Base-by-base conservation (phyloP, 23 tunicate genomes). In the Trididemnum miniatum region DNA sequence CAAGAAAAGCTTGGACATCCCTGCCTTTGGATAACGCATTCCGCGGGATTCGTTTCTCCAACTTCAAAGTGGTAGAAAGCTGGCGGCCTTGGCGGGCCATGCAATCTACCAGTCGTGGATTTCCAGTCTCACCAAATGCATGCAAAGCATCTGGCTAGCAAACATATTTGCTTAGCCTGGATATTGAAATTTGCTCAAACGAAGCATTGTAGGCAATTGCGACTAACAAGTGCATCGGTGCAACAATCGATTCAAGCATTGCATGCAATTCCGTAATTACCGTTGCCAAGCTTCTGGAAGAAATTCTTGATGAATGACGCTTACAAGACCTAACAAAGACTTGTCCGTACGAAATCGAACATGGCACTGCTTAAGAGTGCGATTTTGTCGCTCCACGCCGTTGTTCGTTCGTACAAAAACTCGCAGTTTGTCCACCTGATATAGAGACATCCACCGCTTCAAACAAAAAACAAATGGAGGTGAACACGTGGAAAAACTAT, bases 361-460 rank as follows among this genome's bases (percentile, higher is more conserved):
- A 27, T 74, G 76, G 76, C 76, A 74, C 15, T 74, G 60, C 62
- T 74, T 74, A 5, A 74, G 38, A 74, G 20, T 49, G 3, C 80
- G 64, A 27, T 74, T 74, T 74, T 74, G 80, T 5, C 80, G 80
- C 65, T 74, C 80, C 24, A 74, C 80, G 5, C 80, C 80, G 38
- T 74, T 74, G 33, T 74, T 74, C 15, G 80, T 74, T 18, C 65
- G n/a, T 36, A 38, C 23, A 2, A 36, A 28, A 7, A 74, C 80
- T 5, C 27, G 64, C 27, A 49, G 31, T 27, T 74, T 25, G 59
- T 74, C 80, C 15, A 49, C 15, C 33, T 65, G 80, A 39, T 74
- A 74, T 4, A 37, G 7, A 22, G 25, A 24, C 31, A 37, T 2
- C 80, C 80, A 74, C 7, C 80, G 59, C 60, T 74, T 9, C 15